Conservation (phyloP, 92 coral and sea anemone genomes). For the Paramuricea clavata region DNA sequence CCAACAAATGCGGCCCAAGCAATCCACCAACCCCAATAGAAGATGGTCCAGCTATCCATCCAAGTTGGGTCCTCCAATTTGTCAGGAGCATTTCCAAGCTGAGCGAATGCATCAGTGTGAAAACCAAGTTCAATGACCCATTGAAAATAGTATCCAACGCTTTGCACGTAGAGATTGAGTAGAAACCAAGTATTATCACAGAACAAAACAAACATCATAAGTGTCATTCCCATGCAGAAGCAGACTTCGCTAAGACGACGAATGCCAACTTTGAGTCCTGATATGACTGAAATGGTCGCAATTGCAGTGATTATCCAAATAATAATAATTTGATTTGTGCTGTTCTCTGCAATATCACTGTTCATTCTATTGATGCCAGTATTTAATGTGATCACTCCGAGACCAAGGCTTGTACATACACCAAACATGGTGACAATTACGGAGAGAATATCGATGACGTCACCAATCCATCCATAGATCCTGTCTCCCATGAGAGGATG, state of each 20-base stretch:
- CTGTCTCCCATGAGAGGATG: slow-evolving; percentile 86
- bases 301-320: slow-evolving; percentile 55
- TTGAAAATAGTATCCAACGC: slow-evolving; percentile 56
- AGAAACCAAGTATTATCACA: slow-evolving; percentile 76
- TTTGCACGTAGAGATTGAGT: slow-evolving; percentile 72
- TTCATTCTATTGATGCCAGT: slow-evolving; percentile 66
- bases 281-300: slow-evolving; percentile 52
- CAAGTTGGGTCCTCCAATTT: slow-evolving; percentile 36
- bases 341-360: slow-evolving; percentile 33
- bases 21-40: slow-evolving; percentile 58
- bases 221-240: slow-evolving; percentile 72
- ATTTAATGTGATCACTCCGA: slow-evolving; percentile 85
- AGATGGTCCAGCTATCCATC: slow-evolving; percentile 58
- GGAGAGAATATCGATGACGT: slow-evolving; percentile 82
- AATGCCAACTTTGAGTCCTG: slow-evolving; percentile 55
- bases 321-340: slow-evolving; percentile 47
- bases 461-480: slow-evolving; percentile 84
- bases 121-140: too few species aligned
- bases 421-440: slow-evolving; percentile 91
- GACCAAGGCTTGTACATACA: slow-evolving; percentile 93
- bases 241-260: too few species aligned
- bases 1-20: slow-evolving; percentile 88
- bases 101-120: too few species aligned
- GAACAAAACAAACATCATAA: slow-evolving; percentile 69
- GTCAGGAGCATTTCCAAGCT: slow-evolving; percentile 57